Conservation (phyloP, 1,140 invertebrate genomes). For the Trichogramma pretiosum region DNA sequence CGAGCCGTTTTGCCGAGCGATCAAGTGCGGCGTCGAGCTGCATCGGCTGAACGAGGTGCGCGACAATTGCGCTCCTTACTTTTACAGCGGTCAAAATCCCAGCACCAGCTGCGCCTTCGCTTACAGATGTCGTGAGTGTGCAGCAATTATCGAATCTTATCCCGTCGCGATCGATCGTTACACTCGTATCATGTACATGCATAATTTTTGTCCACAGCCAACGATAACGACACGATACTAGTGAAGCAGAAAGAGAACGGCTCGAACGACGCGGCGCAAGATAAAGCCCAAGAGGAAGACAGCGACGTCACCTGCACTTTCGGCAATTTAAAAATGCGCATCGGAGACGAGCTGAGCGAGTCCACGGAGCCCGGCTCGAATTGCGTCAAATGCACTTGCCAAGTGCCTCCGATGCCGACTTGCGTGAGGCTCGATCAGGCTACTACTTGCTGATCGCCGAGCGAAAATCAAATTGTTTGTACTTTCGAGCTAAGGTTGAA, state of each 20-base stretch:
- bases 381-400: slow-evolving; percentile 29
- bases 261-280: not conserved
- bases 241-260: not conserved
- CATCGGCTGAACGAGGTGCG: slow-evolving; percentile 4
- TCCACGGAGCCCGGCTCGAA: slow-evolving; percentile 18
- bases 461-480: too few species aligned
- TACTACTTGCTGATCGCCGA: too few species aligned
- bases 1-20: slow-evolving; percentile 25
- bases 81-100: slow-evolving; percentile 19
- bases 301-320: slow-evolving; percentile 21
- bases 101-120: slow-evolving; percentile 17
- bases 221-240: slow-evolving; percentile 18
- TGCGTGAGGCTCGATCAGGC: slow-evolving; percentile 26
- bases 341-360: slow-evolving; percentile 27
- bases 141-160: not conserved
- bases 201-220: slow-evolving; percentile 18
- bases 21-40: slow-evolving; percentile 22
- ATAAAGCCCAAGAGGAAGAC: not conserved
- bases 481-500: too few species aligned
- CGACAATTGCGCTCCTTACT: slow-evolving; percentile 28
- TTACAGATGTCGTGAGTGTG: slow-evolving; percentile 32
- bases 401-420: slow-evolving; percentile 26
- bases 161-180: too few species aligned
- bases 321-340: slow-evolving; percentile 25
- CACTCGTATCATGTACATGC: not conserved